Evolutionary conservation across 53 echinoderm and acorn worm genomes (phyloP), one percentile per base, ranked within the genome.

Genomic region (Mesocentrotus franciscanus): DNA sequence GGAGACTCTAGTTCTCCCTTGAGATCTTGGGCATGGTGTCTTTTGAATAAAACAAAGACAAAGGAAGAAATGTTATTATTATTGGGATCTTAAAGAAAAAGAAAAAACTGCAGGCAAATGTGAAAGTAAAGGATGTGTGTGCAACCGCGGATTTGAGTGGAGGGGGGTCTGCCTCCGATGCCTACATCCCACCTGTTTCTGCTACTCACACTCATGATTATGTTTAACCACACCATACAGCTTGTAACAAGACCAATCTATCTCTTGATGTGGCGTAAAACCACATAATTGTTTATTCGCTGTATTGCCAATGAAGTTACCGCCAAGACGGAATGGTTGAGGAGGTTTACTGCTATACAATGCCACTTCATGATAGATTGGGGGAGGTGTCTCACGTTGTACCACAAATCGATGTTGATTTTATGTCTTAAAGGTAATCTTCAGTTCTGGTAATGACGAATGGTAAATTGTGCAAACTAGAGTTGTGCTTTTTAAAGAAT

Each of bases 281-380:
- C 81, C 81, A 81, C 81, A 81, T 39, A 22, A 81, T 81, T 81
- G 81, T 81, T 36, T 81, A 18, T 81, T 81, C 81, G 42, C 42
- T 81, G 42, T 42, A 42, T 81, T 64, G 20, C 81, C 81, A 81
- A 81, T 81, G 81, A 81, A 42, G 39, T 36, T 42, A 81, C 42
- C 12, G 4, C 42, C 17, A 81, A 81, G 32, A 74, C 32, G 74
- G 74, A 29, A 30, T 33, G 1, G 33, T 61, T 58, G 29, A n/a
- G 49, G 29, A 74, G 74, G 29, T 74, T 27, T 74, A 81, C 33
- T 81, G 42, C 81, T 8, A n/a, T n/a, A 20, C 20, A 20, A 39
- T 6, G 18, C 12, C 42, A 42, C 18, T 32, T 81, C 39, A 39
- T 18, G 15, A 42, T 30, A 33, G 42, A 81, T 42, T 36, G 81